Base-by-base conservation (phyloP, 2,113 vertebrate genomes). In the Gopherus evgoodei region DNA sequence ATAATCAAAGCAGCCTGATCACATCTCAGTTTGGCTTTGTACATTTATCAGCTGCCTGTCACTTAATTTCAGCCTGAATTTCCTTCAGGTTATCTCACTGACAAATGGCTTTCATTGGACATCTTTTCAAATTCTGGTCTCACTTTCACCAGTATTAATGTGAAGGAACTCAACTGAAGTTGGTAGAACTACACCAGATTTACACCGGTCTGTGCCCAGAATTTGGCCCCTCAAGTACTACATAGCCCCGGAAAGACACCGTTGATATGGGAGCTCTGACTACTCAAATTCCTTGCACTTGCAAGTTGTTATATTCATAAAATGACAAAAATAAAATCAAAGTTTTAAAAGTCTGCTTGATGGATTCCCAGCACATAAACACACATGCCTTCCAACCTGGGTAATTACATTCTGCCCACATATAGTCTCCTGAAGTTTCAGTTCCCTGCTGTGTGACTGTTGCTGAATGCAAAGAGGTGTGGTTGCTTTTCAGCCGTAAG, bases 331-430 rank as follows among this genome's bases (percentile, higher is more conserved):
- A 52, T 78, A 59, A 19, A 11, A 90, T n/a, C 75, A 89, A 91
- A 0, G 47, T 57, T 78, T 87, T 81, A 65, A 47, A 84, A 56
- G 53, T 96, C 75, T 84, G 38, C 78, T 90, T 91, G 93, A 79
- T 75, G 86, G 90, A 81, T 91, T 76, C 80, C 79, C 35, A 42
- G 93, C 90, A 92, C 47, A 94, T 0, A 1, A 91, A 83, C 0
- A 0, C 88, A 93, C 14, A 14, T 83, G 75, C 84, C 93, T 81
- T 87, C 90, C 79, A 85, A 59, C 86, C 92, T 90, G 6, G 86
- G 5, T 94, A 96, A 97, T 97, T 95, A 92, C 54, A 2, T 21
- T 92, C 96, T 97, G 95, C 96, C 97, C 86, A 97, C 96, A 91
- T 90, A 87, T 0, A 1, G 49, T 86, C 56, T 90, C 82, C 47